phyloP scores from a whole-genome alignment of 2,797 vertebrate genomes.

The Thalassophryne amazonica region DNA sequence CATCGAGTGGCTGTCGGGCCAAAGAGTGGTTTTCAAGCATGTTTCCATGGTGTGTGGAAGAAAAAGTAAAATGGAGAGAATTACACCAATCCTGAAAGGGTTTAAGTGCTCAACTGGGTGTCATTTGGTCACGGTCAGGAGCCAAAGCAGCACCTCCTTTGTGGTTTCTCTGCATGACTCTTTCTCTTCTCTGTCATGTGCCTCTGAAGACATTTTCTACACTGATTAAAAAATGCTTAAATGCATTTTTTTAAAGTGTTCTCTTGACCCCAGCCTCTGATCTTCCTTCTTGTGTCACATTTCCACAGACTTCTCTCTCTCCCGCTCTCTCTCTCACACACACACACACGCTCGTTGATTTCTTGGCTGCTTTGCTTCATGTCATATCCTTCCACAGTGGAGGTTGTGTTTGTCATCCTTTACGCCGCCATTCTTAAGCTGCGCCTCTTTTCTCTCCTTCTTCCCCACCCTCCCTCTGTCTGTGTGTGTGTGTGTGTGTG shows the following conservation, averaged over 20 bases:
- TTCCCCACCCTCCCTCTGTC: not conserved
- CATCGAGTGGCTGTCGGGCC: no score
- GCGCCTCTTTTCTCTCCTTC: not conserved
- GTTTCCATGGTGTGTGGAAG: no score
- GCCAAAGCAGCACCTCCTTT: no score
- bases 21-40: no score
- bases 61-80: no score
- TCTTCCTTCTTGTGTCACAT: not conserved
- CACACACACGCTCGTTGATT: slow-evolving; percentile 40
- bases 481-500: no score
- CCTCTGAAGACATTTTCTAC: slow-evolving; percentile 11
- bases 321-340: not conserved
- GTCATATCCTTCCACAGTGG: slow-evolving; percentile 19
- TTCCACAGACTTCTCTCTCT: not conserved
- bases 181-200: not conserved
- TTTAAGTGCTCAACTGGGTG: no score
- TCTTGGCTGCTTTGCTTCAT: slow-evolving; percentile 26
- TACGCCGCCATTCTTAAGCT: slow-evolving; percentile 11
- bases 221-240: slow-evolving; percentile 19
- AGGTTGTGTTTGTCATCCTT: slow-evolving; percentile 22
- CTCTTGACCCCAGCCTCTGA: slow-evolving; percentile 20
- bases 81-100: no score
- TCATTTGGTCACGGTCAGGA: no score
- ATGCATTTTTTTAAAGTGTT: slow-evolving; percentile 21
- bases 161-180: slow-evolving; percentile 3